Base-by-base conservation (phyloP, 1,140 invertebrate species). In the Cydia strobilella region DNA sequence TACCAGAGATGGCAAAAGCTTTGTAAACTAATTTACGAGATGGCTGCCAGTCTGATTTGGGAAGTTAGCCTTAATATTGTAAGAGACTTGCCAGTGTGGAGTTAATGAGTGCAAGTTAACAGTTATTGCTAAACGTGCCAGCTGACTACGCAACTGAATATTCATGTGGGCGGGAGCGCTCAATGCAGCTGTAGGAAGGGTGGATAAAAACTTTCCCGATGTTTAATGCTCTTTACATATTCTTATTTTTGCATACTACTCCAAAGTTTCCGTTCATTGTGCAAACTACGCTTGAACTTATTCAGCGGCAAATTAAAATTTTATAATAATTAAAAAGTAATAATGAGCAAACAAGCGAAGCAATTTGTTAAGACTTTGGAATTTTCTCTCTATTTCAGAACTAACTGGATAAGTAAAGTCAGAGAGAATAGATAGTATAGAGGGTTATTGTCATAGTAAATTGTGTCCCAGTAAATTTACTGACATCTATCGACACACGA, bases 51-150 rank as follows among this genome's bases (percentile, higher is more conserved):
- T 18, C 65, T 69, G 65, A 35, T 69, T 69, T 69, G 65, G 65
- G 65, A 69, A 69, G 35, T 69, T 69, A 69, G 65, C n/a, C 7
- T 69, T 69, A 69, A 69, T 69, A 69, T 35, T 42, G 65, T 74
- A 74, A 27, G 20, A 73, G 78, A 82, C 77, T 79, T 78, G 77
- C 76, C 77, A 76, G 42, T 45, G 42, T 77, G 74, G 77, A 75
- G 80, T 80, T 25, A 87, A 88, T 82, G 84, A 86, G 84, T 73
- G 81, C 83, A 81, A 89, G 87, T 90, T 91, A 90, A 89, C 90
- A 90, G 88, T 90, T 90, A 91, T 90, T 90, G 85, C 86, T 82
- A 82, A 86, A 84, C 81, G 78, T 76, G 73, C 80, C 77, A 27
- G 80, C 72, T 79, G 83, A 84, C 48, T 83, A 77, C 84, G 81